Base-by-base conservation (phyloP, 1,140 invertebrate species). In the Caligus rogercresseyi region DNA sequence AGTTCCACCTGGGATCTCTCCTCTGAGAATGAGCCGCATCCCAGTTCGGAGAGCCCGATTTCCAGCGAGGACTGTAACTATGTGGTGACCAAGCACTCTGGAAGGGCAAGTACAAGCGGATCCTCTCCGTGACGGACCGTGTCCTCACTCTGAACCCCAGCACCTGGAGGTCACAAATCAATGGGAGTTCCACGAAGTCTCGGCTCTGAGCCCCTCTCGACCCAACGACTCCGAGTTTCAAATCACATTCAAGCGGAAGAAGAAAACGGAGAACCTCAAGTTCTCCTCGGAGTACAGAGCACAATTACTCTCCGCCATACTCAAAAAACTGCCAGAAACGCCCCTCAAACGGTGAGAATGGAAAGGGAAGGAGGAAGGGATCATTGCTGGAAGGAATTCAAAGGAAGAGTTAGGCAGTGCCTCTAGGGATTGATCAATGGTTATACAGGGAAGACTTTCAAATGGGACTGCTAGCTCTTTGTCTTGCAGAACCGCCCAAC, bases 131-230 rank as follows among this genome's bases (percentile, higher is more conserved):
- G 73, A 94, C 93, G 43, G 79, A 83, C 73, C 92, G 91, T 25
- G 89, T 99, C 65, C 91, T 93, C 51, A 99, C 95, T 15, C 98
- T 98, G 73, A 96, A 97, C 74, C 93, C 93, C 1, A 83, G 80
- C 66, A 86, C 82, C 77, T 96, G 70, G 94, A 98, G 73, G 79
- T 87, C n/a, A 99, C 95, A 51, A 99, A 99, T 76, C 85, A 89
- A 74, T 93, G 88, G 87, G 75, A 82, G 23, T 91, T 90, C 71
- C 78, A 79, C 52, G 88, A 92, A 74, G 80, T 91, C 64, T 79
- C 89, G 64, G 83, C 78, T 57, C 78, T 90, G 21, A 78, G 81
- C 19, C 83, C 86, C 18, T 74, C 61, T 70, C 2, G 43, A 20
- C 57, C 65, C 15, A 64, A 68, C 61, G 74, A 71, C 65, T 72